Conservation (phyloP, 2,797 vertebrate genomes). For the Sebastes hubbsi region DNA sequence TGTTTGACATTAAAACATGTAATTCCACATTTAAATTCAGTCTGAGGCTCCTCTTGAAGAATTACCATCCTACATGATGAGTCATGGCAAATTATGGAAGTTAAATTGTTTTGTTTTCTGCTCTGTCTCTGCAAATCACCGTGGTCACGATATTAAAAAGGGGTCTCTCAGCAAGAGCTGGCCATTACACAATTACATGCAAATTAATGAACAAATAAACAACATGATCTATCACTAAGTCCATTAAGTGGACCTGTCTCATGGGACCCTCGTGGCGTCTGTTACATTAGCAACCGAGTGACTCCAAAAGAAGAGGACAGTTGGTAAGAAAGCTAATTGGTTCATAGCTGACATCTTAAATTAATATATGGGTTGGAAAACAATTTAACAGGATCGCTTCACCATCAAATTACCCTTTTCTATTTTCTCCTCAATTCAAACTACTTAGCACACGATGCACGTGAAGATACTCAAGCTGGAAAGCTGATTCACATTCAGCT, state of each 20-base stretch:
- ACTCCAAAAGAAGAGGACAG: slow-evolving; percentile 16
- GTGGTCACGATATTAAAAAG: slow-evolving; percentile 12
- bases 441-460: background rate
- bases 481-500: slow-evolving; percentile 26
- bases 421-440: background rate
- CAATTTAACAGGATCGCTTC: slow-evolving; percentile 30
- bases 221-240: slow-evolving; percentile 58
- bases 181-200: slow-evolving; percentile 57
- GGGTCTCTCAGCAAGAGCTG: slow-evolving; percentile 18
- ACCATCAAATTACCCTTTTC: slow-evolving; percentile 13
- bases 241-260: slow-evolving; percentile 46
- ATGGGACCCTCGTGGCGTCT: slow-evolving; percentile 1
- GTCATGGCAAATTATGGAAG: slow-evolving; percentile 11
- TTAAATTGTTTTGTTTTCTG: slow-evolving; percentile 19
- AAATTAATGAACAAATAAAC: slow-evolving; percentile 69
- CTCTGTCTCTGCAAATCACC: slow-evolving; percentile 15
- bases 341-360: slow-evolving; percentile 33
- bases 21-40: background rate
- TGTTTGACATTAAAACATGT: background rate
- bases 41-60: background rate
- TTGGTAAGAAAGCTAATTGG: slow-evolving; percentile 40
- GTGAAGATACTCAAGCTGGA: background rate
- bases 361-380: slow-evolving; percentile 33
- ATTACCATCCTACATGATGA: background rate
- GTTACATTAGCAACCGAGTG: slow-evolving; percentile 8